phyloP scores from a whole-genome alignment of 2,888 invertebrate species.

The Physocephala rufipes region DNA sequence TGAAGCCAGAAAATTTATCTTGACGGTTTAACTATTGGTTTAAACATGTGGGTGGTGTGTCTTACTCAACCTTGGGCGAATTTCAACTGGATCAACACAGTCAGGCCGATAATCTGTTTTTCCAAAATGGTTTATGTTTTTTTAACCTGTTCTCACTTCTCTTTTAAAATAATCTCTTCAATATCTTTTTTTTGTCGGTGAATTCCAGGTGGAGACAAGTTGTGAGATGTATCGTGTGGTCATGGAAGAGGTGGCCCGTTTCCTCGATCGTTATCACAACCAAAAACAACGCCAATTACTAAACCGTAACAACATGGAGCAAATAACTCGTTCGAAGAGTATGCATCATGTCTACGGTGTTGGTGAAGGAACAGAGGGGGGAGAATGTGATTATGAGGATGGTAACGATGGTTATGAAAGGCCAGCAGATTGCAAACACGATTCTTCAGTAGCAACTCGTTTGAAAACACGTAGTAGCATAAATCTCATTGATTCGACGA shows the following conservation, averaged over 20 bases:
- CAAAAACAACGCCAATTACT: conserved; percentile 51
- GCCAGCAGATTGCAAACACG: conserved; percentile 37
- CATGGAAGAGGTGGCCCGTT: conserved; percentile 74
- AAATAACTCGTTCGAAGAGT: conserved; percentile 65
- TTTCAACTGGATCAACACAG: too few species aligned
- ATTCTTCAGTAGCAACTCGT: conserved; percentile 46
- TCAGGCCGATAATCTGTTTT: background rate
- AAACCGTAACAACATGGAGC: conserved; percentile 51
- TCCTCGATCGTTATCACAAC: conserved; percentile 69
- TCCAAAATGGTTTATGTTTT: background rate
- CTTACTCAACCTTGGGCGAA: too few species aligned
- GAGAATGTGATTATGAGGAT: conserved; percentile 43
- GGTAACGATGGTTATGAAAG: conserved; percentile 43
- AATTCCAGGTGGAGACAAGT: conserved; percentile 71
- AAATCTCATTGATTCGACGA: conserved; percentile 53
- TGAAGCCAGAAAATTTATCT: background rate
- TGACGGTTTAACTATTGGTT: background rate
- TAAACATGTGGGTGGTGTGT: too few species aligned
- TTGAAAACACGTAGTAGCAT: conserved; percentile 62
- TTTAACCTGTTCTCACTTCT: background rate
- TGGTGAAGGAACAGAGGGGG: conserved; percentile 43
- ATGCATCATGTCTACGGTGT: conserved; percentile 61
- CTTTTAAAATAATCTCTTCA: background rate
- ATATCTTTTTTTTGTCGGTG: conserved; percentile 5
- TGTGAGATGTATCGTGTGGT: conserved; percentile 75